These are phyloP conservation scores for Gastracanthus pulcherrimus DNA, from an alignment of 2,888 invertebrate genomes.

Conservation along the genomic window DNA sequence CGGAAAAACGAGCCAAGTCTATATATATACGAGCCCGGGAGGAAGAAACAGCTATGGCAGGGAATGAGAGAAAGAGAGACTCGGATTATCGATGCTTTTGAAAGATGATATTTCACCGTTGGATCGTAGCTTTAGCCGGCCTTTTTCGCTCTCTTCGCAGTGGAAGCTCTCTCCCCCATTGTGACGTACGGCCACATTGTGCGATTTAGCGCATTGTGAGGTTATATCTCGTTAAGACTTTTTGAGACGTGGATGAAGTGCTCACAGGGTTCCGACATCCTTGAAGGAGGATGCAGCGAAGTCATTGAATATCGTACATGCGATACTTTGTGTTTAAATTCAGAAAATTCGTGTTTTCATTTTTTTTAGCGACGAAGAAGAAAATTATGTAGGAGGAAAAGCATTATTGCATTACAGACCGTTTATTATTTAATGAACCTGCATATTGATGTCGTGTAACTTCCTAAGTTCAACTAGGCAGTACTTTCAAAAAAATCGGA, in stretches of 20 bases:
- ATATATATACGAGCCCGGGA: background rate
- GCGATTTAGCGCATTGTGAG: slow-evolving; percentile 20
- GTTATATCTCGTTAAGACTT: slow-evolving; percentile 48
- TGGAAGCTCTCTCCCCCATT: slow-evolving; percentile 16
- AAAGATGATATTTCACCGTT: slow-evolving; percentile 49
- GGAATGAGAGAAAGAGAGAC: slow-evolving; percentile 16
- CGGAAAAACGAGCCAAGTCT: background rate
- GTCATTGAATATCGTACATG: too few species aligned
- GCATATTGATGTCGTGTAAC: too few species aligned
- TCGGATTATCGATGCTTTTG: slow-evolving; percentile 51
- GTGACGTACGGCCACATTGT: slow-evolving; percentile 22
- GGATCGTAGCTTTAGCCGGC: background rate
- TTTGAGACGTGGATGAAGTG: background rate
- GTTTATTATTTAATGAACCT: too few species aligned
- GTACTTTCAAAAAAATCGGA: too few species aligned
- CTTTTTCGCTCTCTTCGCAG: background rate
- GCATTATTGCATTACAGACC: too few species aligned
- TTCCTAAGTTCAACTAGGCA: too few species aligned
- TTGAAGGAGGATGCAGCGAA: too few species aligned
- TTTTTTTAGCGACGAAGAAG: too few species aligned
- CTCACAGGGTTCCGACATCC: too few species aligned
- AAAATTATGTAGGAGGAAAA: too few species aligned
- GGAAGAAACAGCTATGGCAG: background rate
- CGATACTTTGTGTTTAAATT: too few species aligned
- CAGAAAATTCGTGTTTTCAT: too few species aligned